Evolutionary conservation across 2,888 invertebrate genomes (phyloP).

Genomic region (Cataglyphis rosenhaueri): DNA sequence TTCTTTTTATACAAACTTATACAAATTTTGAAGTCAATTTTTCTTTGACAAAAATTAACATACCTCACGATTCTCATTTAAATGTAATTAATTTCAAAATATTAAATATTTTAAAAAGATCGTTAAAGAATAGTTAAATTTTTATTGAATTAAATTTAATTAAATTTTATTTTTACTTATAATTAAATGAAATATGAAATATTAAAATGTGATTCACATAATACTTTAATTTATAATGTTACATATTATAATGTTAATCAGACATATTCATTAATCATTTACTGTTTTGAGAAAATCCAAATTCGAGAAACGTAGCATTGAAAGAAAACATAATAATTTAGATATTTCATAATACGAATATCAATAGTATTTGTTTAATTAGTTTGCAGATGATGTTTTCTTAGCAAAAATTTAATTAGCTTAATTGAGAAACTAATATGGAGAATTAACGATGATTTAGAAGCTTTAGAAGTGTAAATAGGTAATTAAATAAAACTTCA

Average conservation of each 20-base stretch:
- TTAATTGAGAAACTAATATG: constrained; percentile 42
- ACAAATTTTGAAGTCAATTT: not conserved
- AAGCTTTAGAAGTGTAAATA: constrained; percentile 31
- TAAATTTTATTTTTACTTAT: not conserved
- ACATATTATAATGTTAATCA: constrained; percentile 26
- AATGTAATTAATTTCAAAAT: constrained; percentile 10
- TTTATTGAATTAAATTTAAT: constrained; percentile 2
- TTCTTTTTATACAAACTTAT: too few relatives aligned
- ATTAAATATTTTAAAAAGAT: constrained; percentile 6
- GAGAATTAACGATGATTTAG: constrained; percentile 39
- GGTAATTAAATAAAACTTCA: constrained; percentile 35
- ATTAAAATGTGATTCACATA: not conserved
- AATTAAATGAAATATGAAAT: not conserved
- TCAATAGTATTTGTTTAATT: constrained; percentile 9
- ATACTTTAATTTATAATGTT: constrained; percentile 1
- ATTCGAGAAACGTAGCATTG: not conserved
- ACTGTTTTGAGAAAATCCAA: constrained; percentile 15
- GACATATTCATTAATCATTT: constrained; percentile 16
- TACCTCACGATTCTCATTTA: constrained; percentile 18
- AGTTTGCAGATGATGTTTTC: not conserved
- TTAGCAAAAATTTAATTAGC: constrained; percentile 41
- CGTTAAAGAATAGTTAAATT: constrained; percentile 20
- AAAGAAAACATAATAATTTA: not conserved
- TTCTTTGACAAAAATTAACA: constrained; percentile 4
- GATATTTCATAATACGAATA: not conserved